Evolutionary conservation across 2,888 invertebrate species (phyloP).

Genomic region (Molanna angustata): DNA sequence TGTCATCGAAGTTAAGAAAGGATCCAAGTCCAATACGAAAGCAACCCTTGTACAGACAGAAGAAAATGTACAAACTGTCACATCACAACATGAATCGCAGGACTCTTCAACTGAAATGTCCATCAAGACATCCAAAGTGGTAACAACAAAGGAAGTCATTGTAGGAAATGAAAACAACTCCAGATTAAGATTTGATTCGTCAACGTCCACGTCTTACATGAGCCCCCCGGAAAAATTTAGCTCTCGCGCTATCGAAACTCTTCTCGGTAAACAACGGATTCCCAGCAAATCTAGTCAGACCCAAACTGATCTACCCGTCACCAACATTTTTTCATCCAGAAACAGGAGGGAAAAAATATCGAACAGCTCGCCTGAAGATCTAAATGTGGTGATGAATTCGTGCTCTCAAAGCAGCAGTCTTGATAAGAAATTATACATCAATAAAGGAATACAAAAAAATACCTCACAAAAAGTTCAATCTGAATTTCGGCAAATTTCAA

Average conservation of each 20-base stretch:
- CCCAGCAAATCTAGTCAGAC: constrained; percentile 7
- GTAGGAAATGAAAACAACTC: constrained; percentile 15
- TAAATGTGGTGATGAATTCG: no score
- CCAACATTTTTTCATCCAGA: no score
- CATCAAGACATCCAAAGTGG: constrained; percentile 19
- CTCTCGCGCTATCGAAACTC: constrained; percentile 18
- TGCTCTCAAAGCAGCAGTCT: no score
- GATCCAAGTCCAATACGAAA: constrained; percentile 11
- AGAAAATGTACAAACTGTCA: not conserved
- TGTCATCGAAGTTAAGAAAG: constrained; percentile 24
- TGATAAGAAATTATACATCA: no score
- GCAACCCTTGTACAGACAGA: constrained; percentile 1
- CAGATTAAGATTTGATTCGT: constrained; percentile 44
- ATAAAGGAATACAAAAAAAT: constrained; percentile 1
- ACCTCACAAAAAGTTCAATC: not conserved
- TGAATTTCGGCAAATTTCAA: not conserved
- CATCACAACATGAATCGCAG: not conserved
- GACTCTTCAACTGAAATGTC: constrained; percentile 26
- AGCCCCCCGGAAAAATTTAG: constrained; percentile 51
- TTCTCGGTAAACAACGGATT: constrained; percentile 9
- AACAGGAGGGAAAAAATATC: no score
- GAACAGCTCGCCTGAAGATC: no score
- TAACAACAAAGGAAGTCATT: constrained; percentile 18
- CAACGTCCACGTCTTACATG: constrained; percentile 53
- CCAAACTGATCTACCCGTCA: constrained; percentile 5